Percentiles rank a stretch among this genome's conserved stretches.
Evolutionary conservation across 2,113 vertebrate species (phyloP).

Genomic region (Haemorhous mexicanus): DNA sequence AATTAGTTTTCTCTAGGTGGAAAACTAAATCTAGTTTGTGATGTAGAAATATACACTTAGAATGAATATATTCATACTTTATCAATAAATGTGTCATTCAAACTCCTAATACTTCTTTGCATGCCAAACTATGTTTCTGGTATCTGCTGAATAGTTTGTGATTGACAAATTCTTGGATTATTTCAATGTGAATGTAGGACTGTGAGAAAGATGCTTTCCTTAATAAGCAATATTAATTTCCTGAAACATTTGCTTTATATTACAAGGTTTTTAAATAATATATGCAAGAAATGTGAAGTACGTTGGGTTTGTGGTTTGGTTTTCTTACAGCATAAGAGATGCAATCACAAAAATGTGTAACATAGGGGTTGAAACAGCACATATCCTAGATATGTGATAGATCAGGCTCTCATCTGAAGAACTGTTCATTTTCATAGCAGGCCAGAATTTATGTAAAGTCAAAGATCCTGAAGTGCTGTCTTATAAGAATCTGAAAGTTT

Average conservation of each 20-base stretch:
- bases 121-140: constrained; percentile 52
- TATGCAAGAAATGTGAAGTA: background rate
- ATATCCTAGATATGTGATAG: background rate
- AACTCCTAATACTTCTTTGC: constrained; percentile 17
- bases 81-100: background rate
- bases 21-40: background rate
- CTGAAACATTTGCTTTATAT: background rate
- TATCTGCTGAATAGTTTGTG: constrained; percentile 64
- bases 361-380: background rate
- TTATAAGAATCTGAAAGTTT: background rate
- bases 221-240: constrained; percentile 1
- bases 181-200: constrained; percentile 64
- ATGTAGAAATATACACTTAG: background rate
- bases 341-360: background rate
- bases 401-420: background rate
- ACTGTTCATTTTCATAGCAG: background rate
- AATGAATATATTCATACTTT: background rate
- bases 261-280: background rate
- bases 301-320: accelerated
- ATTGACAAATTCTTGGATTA: constrained; percentile 61
- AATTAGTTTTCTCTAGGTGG: background rate
- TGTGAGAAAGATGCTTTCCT: constrained; percentile 27
- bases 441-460: background rate
- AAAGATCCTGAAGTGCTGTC: background rate
- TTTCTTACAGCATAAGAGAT: background rate